A percentile compares a stretch with the other conserved stretches of the same genome.
phyloP scores from a whole-genome alignment of 2,888 invertebrate genomes.

The Pachymerium ferrugineum region DNA sequence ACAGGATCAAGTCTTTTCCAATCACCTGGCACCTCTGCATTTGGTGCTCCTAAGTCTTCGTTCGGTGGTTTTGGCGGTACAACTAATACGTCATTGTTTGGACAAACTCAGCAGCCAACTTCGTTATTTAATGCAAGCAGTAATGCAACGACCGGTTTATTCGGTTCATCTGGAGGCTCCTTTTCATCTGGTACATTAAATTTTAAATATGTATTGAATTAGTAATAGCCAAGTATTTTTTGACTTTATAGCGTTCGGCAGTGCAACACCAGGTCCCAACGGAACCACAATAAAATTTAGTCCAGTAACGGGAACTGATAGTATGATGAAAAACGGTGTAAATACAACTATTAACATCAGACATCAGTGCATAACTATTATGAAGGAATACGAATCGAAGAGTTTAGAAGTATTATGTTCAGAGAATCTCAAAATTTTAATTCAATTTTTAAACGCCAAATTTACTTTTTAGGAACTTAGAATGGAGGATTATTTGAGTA shows the following conservation, averaged over 20 bases:
- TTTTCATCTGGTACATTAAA: neutral
- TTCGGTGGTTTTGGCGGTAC: conserved; percentile 38
- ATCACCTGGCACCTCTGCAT: conserved; percentile 37
- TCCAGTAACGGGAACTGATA: conserved; percentile 79
- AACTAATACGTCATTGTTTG: conserved; percentile 39
- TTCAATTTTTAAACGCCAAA: neutral
- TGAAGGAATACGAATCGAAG: conserved; percentile 96
- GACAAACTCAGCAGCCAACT: conserved; percentile 41
- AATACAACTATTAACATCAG: conserved; percentile 82
- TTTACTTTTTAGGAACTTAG: conserved; percentile 63
- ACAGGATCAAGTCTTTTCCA: conserved; percentile 34
- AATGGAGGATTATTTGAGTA: conserved; percentile 84
- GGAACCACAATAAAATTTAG: conserved; percentile 82
- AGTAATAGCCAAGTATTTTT: neutral
- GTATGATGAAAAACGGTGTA: conserved; percentile 80
- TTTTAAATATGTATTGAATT: neutral
- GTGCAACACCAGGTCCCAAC: conserved; percentile 47
- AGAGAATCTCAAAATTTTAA: neutral
- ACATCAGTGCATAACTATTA: conserved; percentile 94
- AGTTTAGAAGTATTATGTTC: conserved; percentile 63
- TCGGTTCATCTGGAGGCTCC: conserved; percentile 46
- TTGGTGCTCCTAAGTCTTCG: conserved; percentile 34
- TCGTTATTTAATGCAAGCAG: conserved; percentile 50
- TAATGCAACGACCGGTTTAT: conserved; percentile 50
- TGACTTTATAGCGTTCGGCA: conserved; percentile 43